Evolutionary conservation across 92 coral and sea anemone genomes (phyloP).

Genomic region (Parazoanthus darwini): DNA sequence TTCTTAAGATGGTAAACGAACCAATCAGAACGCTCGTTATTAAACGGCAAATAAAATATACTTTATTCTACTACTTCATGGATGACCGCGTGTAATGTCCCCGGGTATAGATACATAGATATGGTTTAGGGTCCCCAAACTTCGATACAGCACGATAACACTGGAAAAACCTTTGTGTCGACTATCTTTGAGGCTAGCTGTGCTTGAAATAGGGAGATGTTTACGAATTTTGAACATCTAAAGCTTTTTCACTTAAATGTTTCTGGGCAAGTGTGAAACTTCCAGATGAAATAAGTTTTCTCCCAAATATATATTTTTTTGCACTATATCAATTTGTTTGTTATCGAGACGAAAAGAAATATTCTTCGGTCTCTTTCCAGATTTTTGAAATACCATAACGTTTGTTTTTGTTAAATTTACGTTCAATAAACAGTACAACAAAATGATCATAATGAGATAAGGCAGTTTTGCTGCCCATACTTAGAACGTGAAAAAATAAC

Average conservation of each 20-base stretch:
- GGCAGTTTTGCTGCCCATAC: conserved; percentile 19
- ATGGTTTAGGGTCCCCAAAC: not conserved
- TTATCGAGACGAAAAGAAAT: not conserved
- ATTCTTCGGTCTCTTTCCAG: not conserved
- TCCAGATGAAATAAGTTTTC: conserved; percentile 8
- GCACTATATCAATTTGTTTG: not conserved
- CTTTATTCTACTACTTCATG: too few relatives aligned
- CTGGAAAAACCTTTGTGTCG: not conserved
- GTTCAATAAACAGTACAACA: not conserved
- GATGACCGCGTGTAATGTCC: too few relatives aligned
- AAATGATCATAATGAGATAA: not conserved
- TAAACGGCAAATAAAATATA: not conserved
- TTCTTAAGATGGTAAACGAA: not conserved
- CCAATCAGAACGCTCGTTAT: not conserved
- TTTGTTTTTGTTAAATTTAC: conserved; percentile 3
- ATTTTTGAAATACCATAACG: not conserved
- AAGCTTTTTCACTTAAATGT: conserved; percentile 13
- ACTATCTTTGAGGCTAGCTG: conserved; percentile 36
- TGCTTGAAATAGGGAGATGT: not conserved
- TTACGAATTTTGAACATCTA: not conserved
- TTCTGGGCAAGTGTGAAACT: conserved; percentile 4
- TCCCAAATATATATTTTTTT: not conserved
- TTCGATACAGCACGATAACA: not conserved
- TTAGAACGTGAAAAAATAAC: conserved; percentile 13
- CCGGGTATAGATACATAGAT: too few relatives aligned